Evolutionary conservation across 2,888 invertebrate species (phyloP).

Genomic region (Cartodere bifasciata): DNA sequence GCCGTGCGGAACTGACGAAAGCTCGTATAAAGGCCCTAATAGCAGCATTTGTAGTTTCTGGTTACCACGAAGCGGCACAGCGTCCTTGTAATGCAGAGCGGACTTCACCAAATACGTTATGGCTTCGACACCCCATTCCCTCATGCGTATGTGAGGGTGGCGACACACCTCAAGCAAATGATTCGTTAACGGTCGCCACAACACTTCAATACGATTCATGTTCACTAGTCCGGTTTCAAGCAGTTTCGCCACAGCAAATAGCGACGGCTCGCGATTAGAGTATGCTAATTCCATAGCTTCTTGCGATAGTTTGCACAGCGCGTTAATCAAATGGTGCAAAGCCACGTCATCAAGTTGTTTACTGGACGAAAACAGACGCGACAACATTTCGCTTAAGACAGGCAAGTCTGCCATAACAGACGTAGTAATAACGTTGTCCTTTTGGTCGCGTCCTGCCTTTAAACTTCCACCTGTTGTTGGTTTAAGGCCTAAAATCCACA

Average conservation of each 20-base stretch:
- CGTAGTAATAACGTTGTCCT: conserved; percentile 83
- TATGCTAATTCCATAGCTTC: conserved; percentile 97
- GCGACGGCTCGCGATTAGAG: conserved; percentile 88
- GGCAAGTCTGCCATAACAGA: conserved; percentile 95
- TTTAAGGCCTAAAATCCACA: conserved; percentile 92
- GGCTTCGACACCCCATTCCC: conserved; percentile 97
- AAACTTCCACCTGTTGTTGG: conserved; percentile 90
- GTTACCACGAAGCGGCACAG: conserved; percentile 69
- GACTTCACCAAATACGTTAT: conserved; percentile 88
- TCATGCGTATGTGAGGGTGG: conserved; percentile 87
- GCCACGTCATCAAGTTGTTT: conserved; percentile 89
- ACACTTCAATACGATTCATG: conserved; percentile 80
- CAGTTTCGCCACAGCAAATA: conserved; percentile 96
- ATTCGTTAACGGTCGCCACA: conserved; percentile 91
- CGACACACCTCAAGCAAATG: conserved; percentile 94
- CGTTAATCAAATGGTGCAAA: conserved; percentile 90
- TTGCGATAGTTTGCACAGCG: conserved; percentile 86
- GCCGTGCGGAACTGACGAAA: conserved; percentile 79
- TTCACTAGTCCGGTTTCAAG: conserved; percentile 95
- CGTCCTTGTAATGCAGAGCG: conserved; percentile 77
- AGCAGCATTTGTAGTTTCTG: conserved; percentile 79
- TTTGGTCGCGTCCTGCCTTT: conserved; percentile 67
- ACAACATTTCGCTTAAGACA: conserved; percentile 78
- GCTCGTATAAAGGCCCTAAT: conserved; percentile 79
- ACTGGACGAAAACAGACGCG: conserved; percentile 87